These are phyloP conservation scores for Hipposideros armiger DNA, from an alignment of 2,113 vertebrate genomes.

Conservation along the genomic window DNA sequence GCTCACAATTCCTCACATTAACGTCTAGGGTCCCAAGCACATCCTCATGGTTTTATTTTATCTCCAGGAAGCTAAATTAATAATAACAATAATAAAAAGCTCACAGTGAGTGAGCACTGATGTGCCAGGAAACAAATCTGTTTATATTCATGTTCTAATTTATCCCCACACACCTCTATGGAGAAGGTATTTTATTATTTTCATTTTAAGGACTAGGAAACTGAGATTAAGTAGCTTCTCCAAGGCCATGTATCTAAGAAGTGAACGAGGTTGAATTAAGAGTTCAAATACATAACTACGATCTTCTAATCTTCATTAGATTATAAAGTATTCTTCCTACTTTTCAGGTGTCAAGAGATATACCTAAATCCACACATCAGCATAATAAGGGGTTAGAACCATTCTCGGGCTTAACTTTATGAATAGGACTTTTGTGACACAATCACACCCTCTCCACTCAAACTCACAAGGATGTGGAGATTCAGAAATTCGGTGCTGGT, in stretches of 20 bases:
- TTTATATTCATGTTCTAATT: neutral
- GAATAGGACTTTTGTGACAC: neutral
- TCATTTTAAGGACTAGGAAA: conserved; percentile 33
- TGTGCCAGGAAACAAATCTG: neutral
- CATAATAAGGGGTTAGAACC: neutral
- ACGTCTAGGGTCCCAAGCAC: neutral
- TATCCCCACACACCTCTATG: neutral
- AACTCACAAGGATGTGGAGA: neutral
- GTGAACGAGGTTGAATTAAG: conserved; percentile 11
- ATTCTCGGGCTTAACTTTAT: neutral
- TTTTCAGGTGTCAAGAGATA: neutral
- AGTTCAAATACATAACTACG: neutral
- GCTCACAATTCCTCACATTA: neutral
- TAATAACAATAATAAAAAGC: conserved; percentile 14
- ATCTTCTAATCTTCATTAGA: neutral
- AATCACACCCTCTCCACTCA: neutral
- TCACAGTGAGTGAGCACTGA: neutral
- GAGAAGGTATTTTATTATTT: neutral
- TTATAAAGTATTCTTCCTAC: neutral
- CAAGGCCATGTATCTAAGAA: neutral
- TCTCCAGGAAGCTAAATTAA: conserved; percentile 17
- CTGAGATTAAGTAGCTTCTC: conserved; percentile 29
- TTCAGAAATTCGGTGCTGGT: neutral
- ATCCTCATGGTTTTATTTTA: conserved; percentile 37
- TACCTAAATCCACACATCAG: neutral